These are phyloP conservation scores for Physella acuta DNA, from an alignment of 1,140 invertebrate genomes.

Conservation along the genomic window DNA sequence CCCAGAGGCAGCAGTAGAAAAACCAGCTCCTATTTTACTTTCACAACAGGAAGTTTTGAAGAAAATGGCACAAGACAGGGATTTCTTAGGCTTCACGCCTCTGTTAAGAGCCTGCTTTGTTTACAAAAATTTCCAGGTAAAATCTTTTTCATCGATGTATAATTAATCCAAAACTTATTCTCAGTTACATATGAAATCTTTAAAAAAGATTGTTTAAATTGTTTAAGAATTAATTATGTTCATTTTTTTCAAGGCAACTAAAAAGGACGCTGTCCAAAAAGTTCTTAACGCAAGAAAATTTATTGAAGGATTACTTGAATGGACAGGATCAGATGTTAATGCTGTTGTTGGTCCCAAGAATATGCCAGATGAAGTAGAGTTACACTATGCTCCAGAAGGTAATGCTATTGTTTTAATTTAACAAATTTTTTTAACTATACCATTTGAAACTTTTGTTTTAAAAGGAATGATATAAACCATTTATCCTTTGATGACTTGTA, in stretches of 20 bases:
- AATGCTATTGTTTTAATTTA: neutral
- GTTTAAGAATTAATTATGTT: too few relatives aligned
- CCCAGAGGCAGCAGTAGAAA: neutral
- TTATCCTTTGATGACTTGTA: neutral
- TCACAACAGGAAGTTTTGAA: conserved; percentile 34
- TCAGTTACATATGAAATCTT: too few relatives aligned
- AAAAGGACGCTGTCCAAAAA: conserved; percentile 21
- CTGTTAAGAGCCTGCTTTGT: conserved; percentile 50
- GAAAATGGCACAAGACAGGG: conserved; percentile 53
- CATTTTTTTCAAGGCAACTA: neutral
- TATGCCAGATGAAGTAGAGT: conserved; percentile 28
- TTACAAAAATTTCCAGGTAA: conserved; percentile 47
- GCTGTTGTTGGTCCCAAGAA: conserved; percentile 48
- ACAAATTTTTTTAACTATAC: too few relatives aligned
- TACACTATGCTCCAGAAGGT: conserved; percentile 32
- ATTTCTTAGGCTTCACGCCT: conserved; percentile 57
- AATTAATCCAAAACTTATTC: too few relatives aligned
- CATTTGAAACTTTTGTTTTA: neutral
- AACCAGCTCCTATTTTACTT: neutral
- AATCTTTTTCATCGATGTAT: too few relatives aligned
- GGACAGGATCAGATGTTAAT: conserved; percentile 50
- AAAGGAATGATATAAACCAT: neutral
- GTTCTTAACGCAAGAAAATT: conserved; percentile 40
- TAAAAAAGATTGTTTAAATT: too few relatives aligned
- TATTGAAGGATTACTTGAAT: conserved; percentile 49